A percentile compares a stretch with the other conserved stretches of the same genome.
Evolutionary conservation across 2,113 vertebrate genomes (phyloP).

Genomic region (Noctilio leporinus): DNA sequence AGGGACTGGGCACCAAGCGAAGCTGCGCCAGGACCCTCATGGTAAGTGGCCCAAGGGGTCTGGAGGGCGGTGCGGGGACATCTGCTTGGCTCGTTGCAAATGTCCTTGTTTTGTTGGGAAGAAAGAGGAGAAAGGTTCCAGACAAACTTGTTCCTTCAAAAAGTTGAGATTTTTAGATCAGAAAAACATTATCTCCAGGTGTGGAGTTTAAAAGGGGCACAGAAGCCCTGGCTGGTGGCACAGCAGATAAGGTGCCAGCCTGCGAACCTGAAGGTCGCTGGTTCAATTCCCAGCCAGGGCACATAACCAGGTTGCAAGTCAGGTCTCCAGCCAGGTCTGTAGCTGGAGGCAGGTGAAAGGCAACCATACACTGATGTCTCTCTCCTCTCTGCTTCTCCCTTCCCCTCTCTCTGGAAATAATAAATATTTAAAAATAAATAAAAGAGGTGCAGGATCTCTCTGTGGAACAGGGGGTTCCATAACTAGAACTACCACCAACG

Average conservation of each 20-base stretch:
- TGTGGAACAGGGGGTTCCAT: background rate
- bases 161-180: background rate
- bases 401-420: too few relatives aligned
- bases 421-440: too few relatives aligned
- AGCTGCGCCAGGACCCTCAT: background rate
- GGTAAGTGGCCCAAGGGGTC: background rate
- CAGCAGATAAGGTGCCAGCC: too few relatives aligned
- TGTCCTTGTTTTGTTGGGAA: background rate
- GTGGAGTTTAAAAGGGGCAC: background rate
- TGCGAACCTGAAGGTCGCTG: too few relatives aligned
- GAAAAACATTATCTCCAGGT: background rate
- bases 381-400: too few relatives aligned
- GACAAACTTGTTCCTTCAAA: background rate
- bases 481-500: background rate
- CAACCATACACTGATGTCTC: too few relatives aligned
- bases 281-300: too few relatives aligned
- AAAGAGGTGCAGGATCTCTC: background rate
- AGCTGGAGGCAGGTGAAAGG: too few relatives aligned
- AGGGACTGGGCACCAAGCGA: rapidly evolving
- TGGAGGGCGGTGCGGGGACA: rapidly evolving
- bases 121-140: background rate
- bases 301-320: too few relatives aligned
- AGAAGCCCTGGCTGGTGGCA: too few relatives aligned
- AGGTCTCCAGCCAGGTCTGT: too few relatives aligned
- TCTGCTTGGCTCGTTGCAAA: background rate